Base-by-base conservation (phyloP, 35 echinoderm and acorn worm genomes). In the Apostichopus californicus region DNA sequence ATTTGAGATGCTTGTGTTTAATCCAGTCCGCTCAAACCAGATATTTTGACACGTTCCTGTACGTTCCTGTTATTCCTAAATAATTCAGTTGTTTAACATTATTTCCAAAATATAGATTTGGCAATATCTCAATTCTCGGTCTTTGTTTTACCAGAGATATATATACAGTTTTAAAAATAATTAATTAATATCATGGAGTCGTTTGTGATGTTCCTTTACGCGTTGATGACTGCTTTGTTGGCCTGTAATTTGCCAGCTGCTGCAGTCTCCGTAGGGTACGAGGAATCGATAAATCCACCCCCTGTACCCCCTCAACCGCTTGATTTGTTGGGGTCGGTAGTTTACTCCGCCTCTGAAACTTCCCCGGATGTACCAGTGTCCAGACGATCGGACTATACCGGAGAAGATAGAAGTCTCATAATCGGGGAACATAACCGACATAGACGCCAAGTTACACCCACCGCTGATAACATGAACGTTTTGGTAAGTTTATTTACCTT, bases 381-480 rank as follows among this genome's bases (percentile, higher is more conserved):
- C 8, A 63, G 86, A 87, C 86, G 8, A 58, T 58, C 86, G 11
- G 52, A 17, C 57, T 87, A 87, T 58, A 87, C 86, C 20, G 6
- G n/a, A 15, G 86, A 66, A 4, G 86, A 87, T 5, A 59, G 86
- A 64, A 20, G 86, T 54, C 0, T 28, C 22, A 63, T 87, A 8
- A 87, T 87, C 6, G 18, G 56, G 4, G 57, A 24, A 12, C 86
- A 87, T 59, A 87, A 87, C 86, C 14, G 59, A 13, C 57, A 68
- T 57, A 66, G 86, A 46, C 55, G 86, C n/a, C n/a, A 87, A 24
- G 86, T 87, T 14, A 4, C 22, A 21, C 86, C 86, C 18, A 8
- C 86, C 7, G 86, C 86, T 59, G 86, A 61, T 12, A 87, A 87
- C 18, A 87, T 87, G 86, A 87, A 59, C 18, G 86, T 58, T 63